phyloP scores from a whole-genome alignment of 2,797 vertebrate species.

The Garrulus glandarius region DNA sequence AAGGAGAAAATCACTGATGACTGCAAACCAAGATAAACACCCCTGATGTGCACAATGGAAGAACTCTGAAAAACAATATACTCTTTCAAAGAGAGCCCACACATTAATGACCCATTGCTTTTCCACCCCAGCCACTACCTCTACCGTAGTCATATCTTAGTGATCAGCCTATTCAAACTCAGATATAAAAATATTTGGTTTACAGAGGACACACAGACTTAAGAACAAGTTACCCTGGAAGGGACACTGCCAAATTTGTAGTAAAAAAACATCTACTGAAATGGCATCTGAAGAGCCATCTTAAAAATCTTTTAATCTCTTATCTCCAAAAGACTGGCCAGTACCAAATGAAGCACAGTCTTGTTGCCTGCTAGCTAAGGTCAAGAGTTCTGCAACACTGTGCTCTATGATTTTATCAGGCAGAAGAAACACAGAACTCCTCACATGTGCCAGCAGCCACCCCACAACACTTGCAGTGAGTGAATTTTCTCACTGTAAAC shows the following conservation, averaged over 20 bases:
- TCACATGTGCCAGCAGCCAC: not conserved
- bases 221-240: not conserved
- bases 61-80: slow-evolving; percentile 2
- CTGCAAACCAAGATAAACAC: slow-evolving; percentile 49
- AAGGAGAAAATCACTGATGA: slow-evolving; percentile 45
- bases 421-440: not conserved
- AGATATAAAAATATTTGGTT: not conserved
- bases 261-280: not conserved
- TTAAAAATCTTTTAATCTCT: not conserved
- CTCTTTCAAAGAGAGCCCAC: not conserved
- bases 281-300: not conserved
- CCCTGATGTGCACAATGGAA: not conserved
- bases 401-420: not conserved
- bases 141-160: not conserved
- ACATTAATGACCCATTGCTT: not conserved
- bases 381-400: not conserved
- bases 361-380: not conserved
- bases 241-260: not conserved
- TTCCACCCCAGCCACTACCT: slow-evolving; percentile 3
- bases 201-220: not conserved
- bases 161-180: not conserved
- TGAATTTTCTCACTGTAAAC: not conserved
- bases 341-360: not conserved
- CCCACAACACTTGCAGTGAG: not conserved
- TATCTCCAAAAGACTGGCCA: not conserved